phyloP scores from a whole-genome alignment of 2,888 invertebrate genomes.

The Cryptophagus acutangulus region DNA sequence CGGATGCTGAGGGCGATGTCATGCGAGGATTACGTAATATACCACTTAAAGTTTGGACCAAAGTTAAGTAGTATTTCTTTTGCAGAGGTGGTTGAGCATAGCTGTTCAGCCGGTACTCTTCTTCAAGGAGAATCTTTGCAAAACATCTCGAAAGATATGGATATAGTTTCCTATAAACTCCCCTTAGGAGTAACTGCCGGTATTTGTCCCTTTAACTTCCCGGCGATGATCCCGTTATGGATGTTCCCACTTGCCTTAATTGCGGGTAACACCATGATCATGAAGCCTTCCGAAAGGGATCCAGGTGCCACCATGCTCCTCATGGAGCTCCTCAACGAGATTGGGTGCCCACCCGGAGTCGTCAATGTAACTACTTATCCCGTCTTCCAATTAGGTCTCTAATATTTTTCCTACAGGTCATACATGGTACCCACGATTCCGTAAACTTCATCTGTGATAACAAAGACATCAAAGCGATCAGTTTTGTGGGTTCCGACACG shows the following conservation, averaged over 20 bases:
- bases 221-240: slow-evolving; percentile 99
- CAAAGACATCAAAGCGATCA: slow-evolving; percentile 92
- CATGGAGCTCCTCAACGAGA: slow-evolving; percentile 86
- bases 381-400: background rate
- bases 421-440: slow-evolving; percentile 91
- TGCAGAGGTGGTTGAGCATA: slow-evolving; percentile 92
- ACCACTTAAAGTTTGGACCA: too few species aligned
- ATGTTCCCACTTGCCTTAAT: slow-evolving; percentile 81
- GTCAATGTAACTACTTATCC: slow-evolving; percentile 65
- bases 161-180: slow-evolving; percentile 84
- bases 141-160: slow-evolving; percentile 91
- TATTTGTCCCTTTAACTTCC: slow-evolving; percentile 98
- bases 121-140: slow-evolving; percentile 90
- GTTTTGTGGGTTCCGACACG: slow-evolving; percentile 95
- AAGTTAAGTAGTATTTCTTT: background rate
- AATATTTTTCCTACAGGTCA: slow-evolving; percentile 53
- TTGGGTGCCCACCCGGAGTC: slow-evolving; percentile 93
- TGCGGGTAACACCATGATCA: slow-evolving; percentile 90
- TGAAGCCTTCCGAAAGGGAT: slow-evolving; percentile 97
- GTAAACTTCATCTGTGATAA: slow-evolving; percentile 98
- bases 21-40: slow-evolving; percentile 93
- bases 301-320: slow-evolving; percentile 95
- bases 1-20: slow-evolving; percentile 98
- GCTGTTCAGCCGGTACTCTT: slow-evolving; percentile 87
- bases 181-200: slow-evolving; percentile 93